These are phyloP conservation scores for Phortica magna DNA, from an alignment of 2,888 invertebrate species.

Conservation along the genomic window DNA sequence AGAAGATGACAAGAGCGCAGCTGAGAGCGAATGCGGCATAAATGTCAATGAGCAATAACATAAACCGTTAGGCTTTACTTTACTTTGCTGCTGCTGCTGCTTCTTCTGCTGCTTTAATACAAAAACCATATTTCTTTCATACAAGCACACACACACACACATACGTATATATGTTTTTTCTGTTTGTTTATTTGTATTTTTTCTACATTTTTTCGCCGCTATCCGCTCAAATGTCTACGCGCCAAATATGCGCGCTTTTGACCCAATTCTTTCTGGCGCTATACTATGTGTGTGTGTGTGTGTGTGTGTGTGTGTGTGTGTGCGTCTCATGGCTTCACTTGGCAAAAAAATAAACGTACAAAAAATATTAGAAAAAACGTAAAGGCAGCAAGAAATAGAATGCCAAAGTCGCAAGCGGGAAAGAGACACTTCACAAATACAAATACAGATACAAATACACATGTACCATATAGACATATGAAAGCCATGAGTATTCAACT, in stretches of 20 bases:
- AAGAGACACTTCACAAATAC: too few relatives aligned
- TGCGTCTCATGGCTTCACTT: neutral
- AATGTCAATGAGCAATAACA: conserved; percentile 63
- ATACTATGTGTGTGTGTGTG: neutral
- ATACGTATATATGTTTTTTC: conserved; percentile 37
- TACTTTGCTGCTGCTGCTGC: too few relatives aligned
- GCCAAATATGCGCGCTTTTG: conserved; percentile 25
- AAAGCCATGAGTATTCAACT: neutral
- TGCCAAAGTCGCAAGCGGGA: too few relatives aligned
- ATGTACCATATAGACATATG: neutral
- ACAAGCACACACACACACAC: neutral
- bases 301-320: neutral
- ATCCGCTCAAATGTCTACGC: neutral
- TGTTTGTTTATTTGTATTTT: neutral
- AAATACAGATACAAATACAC: too few relatives aligned
- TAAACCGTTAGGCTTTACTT: conserved; percentile 65
- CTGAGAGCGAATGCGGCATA: conserved; percentile 47
- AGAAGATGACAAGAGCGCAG: conserved; percentile 34
- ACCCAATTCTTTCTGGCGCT: conserved; percentile 15
- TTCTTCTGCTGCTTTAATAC: conserved; percentile 40
- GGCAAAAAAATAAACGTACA: neutral
- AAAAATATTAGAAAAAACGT: neutral
- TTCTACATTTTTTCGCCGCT: neutral
- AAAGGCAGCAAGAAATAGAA: neutral
- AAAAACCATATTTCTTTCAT: conserved; percentile 52